Percentiles rank a stretch among this genome's conserved stretches.
Evolutionary conservation across 2,888 invertebrate species (phyloP).

Genomic region (Noctuana brunneofusca): DNA sequence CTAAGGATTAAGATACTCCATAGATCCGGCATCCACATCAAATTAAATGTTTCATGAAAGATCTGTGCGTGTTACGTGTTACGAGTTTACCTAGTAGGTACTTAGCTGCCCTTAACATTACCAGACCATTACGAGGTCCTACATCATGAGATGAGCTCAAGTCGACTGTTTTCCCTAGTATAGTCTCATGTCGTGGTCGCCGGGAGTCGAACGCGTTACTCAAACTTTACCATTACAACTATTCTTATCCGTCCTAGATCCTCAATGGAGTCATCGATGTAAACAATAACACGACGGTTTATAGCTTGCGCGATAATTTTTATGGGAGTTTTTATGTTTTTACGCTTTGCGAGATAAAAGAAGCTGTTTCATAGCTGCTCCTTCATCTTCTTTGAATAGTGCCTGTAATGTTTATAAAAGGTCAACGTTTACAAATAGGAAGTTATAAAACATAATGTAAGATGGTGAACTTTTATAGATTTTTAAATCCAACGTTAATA

Average conservation of each 20-base stretch:
- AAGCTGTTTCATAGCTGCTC: background rate
- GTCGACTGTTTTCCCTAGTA: too few relatives aligned
- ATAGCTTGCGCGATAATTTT: constrained; percentile 34
- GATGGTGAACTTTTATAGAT: background rate
- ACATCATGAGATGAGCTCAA: too few relatives aligned
- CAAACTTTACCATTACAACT: constrained; percentile 49
- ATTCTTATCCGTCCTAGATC: constrained; percentile 41
- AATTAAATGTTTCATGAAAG: too few relatives aligned
- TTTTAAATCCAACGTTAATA: too few relatives aligned
- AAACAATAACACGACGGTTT: constrained; percentile 31
- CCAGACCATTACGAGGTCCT: too few relatives aligned
- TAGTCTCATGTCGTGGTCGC: too few relatives aligned
- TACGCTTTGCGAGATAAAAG: constrained; percentile 19
- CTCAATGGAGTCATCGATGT: constrained; percentile 32
- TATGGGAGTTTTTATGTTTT: constrained; percentile 30
- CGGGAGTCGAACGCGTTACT: too few relatives aligned
- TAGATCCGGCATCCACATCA: too few relatives aligned
- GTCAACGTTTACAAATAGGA: background rate
- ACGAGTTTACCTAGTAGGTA: too few relatives aligned
- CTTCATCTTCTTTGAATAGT: constrained; percentile 1
- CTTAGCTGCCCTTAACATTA: too few relatives aligned
- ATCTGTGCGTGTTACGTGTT: too few relatives aligned
- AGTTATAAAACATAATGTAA: background rate
- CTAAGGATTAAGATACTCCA: too few relatives aligned
- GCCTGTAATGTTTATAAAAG: background rate